Evolutionary conservation across 2,113 vertebrate species (phyloP).

Genomic region (Sitta europaea): DNA sequence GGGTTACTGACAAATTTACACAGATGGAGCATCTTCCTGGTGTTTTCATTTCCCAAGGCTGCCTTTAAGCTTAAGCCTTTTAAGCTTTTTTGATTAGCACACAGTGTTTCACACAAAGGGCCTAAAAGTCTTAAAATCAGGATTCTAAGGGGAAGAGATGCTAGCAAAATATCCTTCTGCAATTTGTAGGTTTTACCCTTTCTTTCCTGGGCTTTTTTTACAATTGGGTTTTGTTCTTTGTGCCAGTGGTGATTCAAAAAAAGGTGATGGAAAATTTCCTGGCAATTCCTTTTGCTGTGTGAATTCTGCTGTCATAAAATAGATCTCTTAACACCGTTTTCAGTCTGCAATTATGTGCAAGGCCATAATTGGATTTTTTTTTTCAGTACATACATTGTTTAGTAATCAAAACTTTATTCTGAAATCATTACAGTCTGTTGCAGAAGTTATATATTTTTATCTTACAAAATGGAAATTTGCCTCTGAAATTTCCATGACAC

Average conservation of each 20-base stretch:
- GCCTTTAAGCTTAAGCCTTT: neutral
- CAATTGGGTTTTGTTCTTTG: neutral
- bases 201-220: neutral
- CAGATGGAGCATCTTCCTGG: neutral
- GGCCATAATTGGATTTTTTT: neutral
- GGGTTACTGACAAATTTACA: neutral
- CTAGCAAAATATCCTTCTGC: neutral
- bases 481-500: slow-evolving; percentile 47
- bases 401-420: slow-evolving; percentile 10
- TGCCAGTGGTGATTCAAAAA: neutral
- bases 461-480: slow-evolving; percentile 14
- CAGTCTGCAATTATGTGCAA: neutral
- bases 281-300: neutral
- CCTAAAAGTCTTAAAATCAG: neutral
- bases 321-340: neutral
- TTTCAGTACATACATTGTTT: neutral
- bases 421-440: neutral
- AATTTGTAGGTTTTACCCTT: neutral
- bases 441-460: slow-evolving; percentile 22
- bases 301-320: neutral
- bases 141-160: neutral
- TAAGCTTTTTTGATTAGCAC: neutral
- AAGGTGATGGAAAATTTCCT: neutral
- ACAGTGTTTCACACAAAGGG: neutral
- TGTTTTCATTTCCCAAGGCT: neutral